Evolutionary conservation across 2,797 vertebrate species (phyloP), one percentile per base, ranked within the genome.

Genomic region (Propithecus deckenii): DNA sequence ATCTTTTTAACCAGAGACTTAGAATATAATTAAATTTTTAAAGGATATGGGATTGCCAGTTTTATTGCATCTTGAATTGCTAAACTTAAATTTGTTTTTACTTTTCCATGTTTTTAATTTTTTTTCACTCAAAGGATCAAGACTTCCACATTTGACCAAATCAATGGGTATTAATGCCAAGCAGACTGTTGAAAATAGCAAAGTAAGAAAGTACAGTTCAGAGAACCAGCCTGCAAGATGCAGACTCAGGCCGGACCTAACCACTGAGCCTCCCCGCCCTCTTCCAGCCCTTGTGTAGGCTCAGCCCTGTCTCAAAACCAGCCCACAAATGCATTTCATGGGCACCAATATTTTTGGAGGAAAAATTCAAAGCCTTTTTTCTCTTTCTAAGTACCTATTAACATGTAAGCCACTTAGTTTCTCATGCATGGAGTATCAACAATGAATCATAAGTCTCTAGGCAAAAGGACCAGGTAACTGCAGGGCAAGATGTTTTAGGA

Each of bases 391-490:
- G 28, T 3, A 43, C 67, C 57, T 18, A 0, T 25, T 14, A 52
- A 43, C 20, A 8, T 7, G 7, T 13, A 5, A 65, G 28, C 67
- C 4, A 4, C 57, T 59, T 1, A 20, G 7, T 10, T 38, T 8
- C 11, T 5, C 46, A 7, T 18, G 52, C 5, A 0, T 4, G 10
- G 72, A 0, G 7, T 3, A 3, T 2, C 0, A 11, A 3, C 0
- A 11, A 5, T 10, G 32, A n/a, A n/a, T n/a, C 10, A 1, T 0
- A 12, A 15, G 11, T 8, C 30, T 48, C 83, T 10, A 28, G 72
- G 41, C 20, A 52, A 71, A 61, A 85, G 79, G 50, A 12, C 7
- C 11, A 15, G 63, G 7, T 25, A 25, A 5, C 0, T 0, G 7
- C 38, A 18, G 38, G n/a, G 46, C 14, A 41, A 17, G 50, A 3